Base-by-base conservation (phyloP, 1,140 invertebrate genomes). In the Drosophila baimaii region DNA sequence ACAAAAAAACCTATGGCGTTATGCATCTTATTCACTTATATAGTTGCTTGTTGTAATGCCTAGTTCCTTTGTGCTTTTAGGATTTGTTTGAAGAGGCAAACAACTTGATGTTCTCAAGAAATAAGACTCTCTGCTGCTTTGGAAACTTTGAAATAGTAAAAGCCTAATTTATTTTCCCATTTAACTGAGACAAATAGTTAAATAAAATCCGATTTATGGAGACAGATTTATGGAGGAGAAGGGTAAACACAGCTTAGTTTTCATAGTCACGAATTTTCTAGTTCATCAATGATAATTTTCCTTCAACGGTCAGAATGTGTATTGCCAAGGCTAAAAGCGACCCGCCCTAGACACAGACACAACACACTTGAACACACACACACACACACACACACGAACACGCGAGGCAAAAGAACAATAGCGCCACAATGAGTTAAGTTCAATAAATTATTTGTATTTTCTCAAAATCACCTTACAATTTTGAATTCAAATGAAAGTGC, bases 371-470 rank as follows among this genome's bases (percentile, higher is more conserved):
- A 44, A 62, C 58, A 23, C 12, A 15, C 49, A 66, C 17, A 17
- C 39, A 76, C 29, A 55, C 19, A 47, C 39, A 61, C 6, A 68
- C n/a, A 47, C 23, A 33, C 6, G 35, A 25, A 54, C 8, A 15
- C 17, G 31, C 55, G 55, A 39, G 52, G 35, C 55, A 66, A 79
- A 27, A 46, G n/a, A 25, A 52, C 21, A 58, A 69, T 44, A 66
- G 54, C 37, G 57, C 79, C 58, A 68, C 76, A 29, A 49, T 51
- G 31, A 71, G 69, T 69, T 69, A 81, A 85, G 78, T 80, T 84
- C 72, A 84, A 85, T 85, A 85, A 88, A 86, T 82, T 86, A 86
- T 88, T 88, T 77, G 58, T 88, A 85, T 79, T 82, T 86, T 79
- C 57, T 79, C 76, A 77, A 54, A 35, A 59, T 12, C 27, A 41